Evolutionary conservation across 2,888 invertebrate species (phyloP), one percentile per base, ranked within the genome.

Genomic region (Tetheella fluctuosa): DNA sequence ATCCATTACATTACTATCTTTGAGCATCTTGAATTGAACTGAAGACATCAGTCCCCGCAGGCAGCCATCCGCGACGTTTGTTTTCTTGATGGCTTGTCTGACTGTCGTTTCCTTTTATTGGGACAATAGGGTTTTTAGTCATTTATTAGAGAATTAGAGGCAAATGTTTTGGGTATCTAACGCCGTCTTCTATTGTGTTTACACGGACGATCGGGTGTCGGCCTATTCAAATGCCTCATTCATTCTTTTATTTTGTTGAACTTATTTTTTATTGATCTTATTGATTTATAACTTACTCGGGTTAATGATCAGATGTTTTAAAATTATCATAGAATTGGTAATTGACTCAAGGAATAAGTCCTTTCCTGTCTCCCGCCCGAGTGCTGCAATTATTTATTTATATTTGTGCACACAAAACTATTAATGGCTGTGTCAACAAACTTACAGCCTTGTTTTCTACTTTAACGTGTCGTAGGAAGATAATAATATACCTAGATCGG

Each of bases 1-100:
- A 79, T 80, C 81, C 81, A 81, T 81, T 79, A 77, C 83, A 72
- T 60, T 60, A 59, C 69, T 65, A 67, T 70, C 64, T 63, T 62
- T 57, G 61, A 65, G 58, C 59, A 62, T 59, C 57, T 59, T 58
- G 54, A 58, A 58, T 53, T 52, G 23, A 60, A 48, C 10, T 54
- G 12, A 34, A 25, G 54, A 54, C 55, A 48, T 20, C 15, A 4
- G 25, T 20, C 20, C 59, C 30, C 57, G 28, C 17, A 25, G 25
- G 25, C n/a, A 34, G 34, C 0, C 34, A 10, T 10, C 30, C 54
- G 34, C 37, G 60, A 53, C 68, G 69, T 73, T 74, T 64, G 69
- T 73, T 73, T 77, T 71, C 71, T 64, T 70, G 71, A 73, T 70
- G 69, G 70, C 63, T 67, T 64, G 64, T 37, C 66, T 64, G 70